Evolutionary conservation across 2,888 invertebrate species (phyloP), one percentile per base, ranked within the genome.

Genomic region (Coelogynopora nodosa): DNA sequence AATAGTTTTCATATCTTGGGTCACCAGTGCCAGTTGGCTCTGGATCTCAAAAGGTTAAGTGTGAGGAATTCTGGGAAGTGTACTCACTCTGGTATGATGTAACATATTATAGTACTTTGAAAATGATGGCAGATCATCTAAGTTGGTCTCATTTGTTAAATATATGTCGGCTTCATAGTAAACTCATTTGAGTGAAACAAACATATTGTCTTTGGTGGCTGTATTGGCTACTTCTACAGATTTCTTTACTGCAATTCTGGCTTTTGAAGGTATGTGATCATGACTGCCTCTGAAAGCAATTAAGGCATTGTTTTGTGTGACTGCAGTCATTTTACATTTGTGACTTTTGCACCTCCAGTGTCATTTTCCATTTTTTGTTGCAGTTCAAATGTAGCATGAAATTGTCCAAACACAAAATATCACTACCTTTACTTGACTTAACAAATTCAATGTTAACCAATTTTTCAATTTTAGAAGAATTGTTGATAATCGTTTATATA

Each of bases 321-420:
- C 74, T 74, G 74, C 74, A 10, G 74, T 74, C 18, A 74, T 26
- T 74, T 74, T 74, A 26, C 74, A 74, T 74, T 74, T 74, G 18
- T 26, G 18, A 74, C 27, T 74, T 74, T 26, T 74, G 27, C 23
- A 23, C 18, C 23, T 26, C 27, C 74, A 13, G 27, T 13, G 5
- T 23, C 27, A 2, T 74, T 74, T 74, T 74, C 74, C 74, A 13
- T 23, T 74, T 23, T 74, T 74, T 49, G 49, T 74, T 74, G 23
- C 23, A 74, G 74, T 74, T 74, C 74, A 74, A 74, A 74, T 74
- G 74, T 74, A 74, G 74, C 74, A 74, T 23, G 74, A 74, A 74
- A 74, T 74, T 74, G 74, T 74, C 74, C 74, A 74, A 74, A 74
- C 74, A 74, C 27, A 74, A 74, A 74, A 74, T 74, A 74, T 74